These are phyloP conservation scores for Saccostrea echinata DNA, from an alignment of 1,140 invertebrate species.

Conservation along the genomic window DNA sequence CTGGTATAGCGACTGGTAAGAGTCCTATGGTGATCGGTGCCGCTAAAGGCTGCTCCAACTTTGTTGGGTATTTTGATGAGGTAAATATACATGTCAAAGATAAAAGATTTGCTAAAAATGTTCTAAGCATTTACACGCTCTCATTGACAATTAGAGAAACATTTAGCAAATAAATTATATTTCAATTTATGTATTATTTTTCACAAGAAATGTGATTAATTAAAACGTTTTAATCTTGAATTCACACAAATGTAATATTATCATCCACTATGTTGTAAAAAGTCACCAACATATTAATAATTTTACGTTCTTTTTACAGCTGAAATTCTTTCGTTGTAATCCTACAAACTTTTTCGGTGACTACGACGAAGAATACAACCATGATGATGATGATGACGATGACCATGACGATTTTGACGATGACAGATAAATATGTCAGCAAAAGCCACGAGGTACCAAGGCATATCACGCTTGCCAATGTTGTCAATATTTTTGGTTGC, in stretches of 20 bases:
- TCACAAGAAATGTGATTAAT: too few species aligned
- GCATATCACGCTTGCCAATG: too few species aligned
- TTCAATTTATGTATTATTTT: background rate
- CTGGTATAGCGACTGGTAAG: conserved; percentile 38
- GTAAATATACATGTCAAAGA: background rate
- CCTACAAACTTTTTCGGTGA: conserved; percentile 49
- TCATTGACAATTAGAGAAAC: too few species aligned
- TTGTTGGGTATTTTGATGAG: conserved; percentile 52
- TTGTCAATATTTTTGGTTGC: too few species aligned
- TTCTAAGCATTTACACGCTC: background rate
- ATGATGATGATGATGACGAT: conserved; percentile 1
- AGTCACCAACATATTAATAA: background rate
- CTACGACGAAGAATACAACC: conserved; percentile 36
- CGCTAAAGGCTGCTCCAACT: conserved; percentile 42
- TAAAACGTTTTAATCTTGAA: too few species aligned
- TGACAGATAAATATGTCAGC: background rate
- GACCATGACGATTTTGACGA: background rate
- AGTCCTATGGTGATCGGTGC: conserved; percentile 53
- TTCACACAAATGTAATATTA: background rate
- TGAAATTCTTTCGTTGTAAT: conserved; percentile 52
- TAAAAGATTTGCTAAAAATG: too few species aligned
- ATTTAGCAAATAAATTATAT: background rate
- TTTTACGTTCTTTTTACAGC: conserved; percentile 1
- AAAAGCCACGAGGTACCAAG: too few species aligned
- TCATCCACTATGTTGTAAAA: background rate